These are phyloP conservation scores for Melopsittacus undulatus DNA, from an alignment of 2,797 vertebrate genomes.

Conservation along the genomic window DNA sequence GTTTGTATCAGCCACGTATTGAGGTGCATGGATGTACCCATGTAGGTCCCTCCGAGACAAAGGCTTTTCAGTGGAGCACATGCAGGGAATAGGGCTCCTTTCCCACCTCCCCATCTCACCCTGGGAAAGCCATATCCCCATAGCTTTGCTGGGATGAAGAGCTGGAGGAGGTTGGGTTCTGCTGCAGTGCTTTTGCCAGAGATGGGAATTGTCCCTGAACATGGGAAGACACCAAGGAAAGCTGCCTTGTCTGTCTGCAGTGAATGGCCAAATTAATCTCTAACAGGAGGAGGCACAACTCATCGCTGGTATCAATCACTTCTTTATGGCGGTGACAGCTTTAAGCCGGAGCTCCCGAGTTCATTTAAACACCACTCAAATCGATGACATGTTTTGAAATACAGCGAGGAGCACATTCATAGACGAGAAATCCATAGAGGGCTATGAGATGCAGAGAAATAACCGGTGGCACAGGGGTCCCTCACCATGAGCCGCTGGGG, in stretches of 20 bases:
- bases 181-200: background rate
- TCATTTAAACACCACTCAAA: conserved; percentile 33
- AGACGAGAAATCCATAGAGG: background rate
- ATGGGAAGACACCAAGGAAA: background rate
- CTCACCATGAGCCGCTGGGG: background rate
- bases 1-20: background rate
- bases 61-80: background rate
- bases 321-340: conserved; percentile 10
- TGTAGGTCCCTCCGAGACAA: background rate
- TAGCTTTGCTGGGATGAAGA: background rate
- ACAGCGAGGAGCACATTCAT: background rate
- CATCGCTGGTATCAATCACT: background rate
- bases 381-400: background rate
- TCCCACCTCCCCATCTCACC: accelerated
- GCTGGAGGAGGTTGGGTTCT: background rate
- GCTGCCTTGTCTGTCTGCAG: background rate
- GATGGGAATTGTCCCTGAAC: background rate
- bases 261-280: background rate
- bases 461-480: background rate
- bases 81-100: background rate
- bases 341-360: background rate
- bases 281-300: background rate
- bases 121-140: background rate
- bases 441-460: background rate
- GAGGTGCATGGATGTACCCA: background rate